These are phyloP conservation scores for Tragelaphus oryx DNA, from an alignment of 2,797 vertebrate genomes.

Conservation along the genomic window DNA sequence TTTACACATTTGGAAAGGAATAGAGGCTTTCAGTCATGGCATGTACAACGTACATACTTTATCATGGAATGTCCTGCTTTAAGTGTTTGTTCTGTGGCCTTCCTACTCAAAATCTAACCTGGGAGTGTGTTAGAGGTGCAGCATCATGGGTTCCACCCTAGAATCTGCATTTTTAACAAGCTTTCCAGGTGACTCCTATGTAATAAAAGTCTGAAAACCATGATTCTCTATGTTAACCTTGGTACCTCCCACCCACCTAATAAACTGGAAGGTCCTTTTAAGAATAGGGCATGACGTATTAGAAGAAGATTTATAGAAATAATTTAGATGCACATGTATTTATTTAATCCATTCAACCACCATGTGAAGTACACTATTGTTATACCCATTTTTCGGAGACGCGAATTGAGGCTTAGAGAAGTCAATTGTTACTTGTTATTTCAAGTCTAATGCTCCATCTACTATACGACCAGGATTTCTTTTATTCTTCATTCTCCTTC, in stretches of 20 bases:
- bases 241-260: neutral
- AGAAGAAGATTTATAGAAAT: constrained; percentile 6
- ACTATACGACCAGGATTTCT: neutral
- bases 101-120: neutral
- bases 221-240: neutral
- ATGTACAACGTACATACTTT: neutral
- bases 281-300: neutral
- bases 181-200: neutral
- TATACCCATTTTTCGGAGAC: neutral
- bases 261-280: neutral
- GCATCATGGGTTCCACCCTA: neutral
- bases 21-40: neutral
- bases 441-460: neutral
- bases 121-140: neutral
- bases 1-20: neutral
- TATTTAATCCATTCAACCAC: neutral
- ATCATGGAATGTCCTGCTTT: neutral
- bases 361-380: neutral
- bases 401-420: neutral
- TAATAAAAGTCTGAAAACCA: neutral
- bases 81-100: neutral
- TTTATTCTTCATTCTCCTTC: neutral
- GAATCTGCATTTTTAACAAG: neutral
- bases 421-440: neutral
- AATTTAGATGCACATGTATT: neutral